Evolutionary conservation across 2,888 invertebrate species (phyloP), one percentile per base, ranked within the genome.

Genomic region (Arctia plantaginis): DNA sequence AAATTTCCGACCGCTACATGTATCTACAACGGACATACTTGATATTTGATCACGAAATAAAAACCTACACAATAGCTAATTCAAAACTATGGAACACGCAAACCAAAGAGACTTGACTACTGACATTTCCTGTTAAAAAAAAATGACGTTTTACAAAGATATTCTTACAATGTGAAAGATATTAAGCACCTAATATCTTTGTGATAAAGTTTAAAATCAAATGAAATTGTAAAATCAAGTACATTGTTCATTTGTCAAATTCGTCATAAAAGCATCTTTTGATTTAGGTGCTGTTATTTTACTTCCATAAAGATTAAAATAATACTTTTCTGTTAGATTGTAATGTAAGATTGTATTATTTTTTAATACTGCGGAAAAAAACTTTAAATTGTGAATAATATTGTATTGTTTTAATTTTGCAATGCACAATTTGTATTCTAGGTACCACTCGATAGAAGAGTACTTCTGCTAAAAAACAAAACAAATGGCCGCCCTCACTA

Each of bases 111-210:
- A 92, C 90, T 89, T 92, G 92, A 91, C 91, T 82, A 90, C 86
- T 93, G 93, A 92, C 91, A 83, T 93, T 92, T 93, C 93, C 93
- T 93, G 90, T 91, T 90, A 89, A 89, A 91, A 90, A 87, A 89
- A 88, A 89, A 87, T 88, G 89, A 92, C 90, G 84, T 89, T 85
- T 86, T 79, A 80, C 88, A 86, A 86, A 84, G 81, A 83, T 85
- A 81, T 81, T 77, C 73, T 77, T 74, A 65, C 69, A 66, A 59
- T 51, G 35, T 23, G 66, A 74, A 68, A 78, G 33, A 44, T 15
- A 72, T 30, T 30, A 41, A 66, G 66, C 68, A 66, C 62, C 80
- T 76, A 75, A 87, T 35, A 0, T 0, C 0, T 64, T n/a, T 0
- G 15, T 0, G 10, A 73, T 80, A 83, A 41, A 79, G 84, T 71